Evolutionary conservation across 2,888 invertebrate genomes (phyloP).

Genomic region (Bembecia ichneumoniformis): DNA sequence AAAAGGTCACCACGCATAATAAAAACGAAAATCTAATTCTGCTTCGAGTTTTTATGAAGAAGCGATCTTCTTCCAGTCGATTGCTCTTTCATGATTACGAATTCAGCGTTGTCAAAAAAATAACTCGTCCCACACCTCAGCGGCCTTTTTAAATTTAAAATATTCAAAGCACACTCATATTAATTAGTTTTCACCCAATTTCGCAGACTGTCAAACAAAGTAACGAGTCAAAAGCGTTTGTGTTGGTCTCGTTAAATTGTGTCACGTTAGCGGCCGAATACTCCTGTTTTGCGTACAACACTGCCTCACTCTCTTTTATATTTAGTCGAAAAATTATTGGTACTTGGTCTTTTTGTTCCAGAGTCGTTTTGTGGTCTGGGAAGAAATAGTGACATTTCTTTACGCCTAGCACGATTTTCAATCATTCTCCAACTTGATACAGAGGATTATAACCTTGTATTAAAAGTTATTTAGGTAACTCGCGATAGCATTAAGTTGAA

Average conservation of each 20-base stretch:
- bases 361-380: too few species aligned
- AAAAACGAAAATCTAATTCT: constrained; percentile 1
- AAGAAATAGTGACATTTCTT: too few species aligned
- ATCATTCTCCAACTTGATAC: too few species aligned
- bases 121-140: constrained; percentile 17
- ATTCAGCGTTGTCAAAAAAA: constrained; percentile 21
- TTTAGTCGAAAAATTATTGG: too few species aligned
- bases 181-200: constrained; percentile 55
- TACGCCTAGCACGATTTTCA: too few species aligned
- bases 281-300: not conserved
- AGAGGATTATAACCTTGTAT: too few species aligned
- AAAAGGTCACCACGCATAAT: too few species aligned
- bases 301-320: not conserved
- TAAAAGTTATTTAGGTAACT: too few species aligned
- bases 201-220: constrained; percentile 46
- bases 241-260: constrained; percentile 19
- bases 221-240: constrained; percentile 36
- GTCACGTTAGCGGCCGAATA: not conserved
- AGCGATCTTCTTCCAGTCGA: not conserved
- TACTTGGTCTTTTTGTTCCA: too few species aligned
- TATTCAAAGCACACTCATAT: constrained; percentile 23
- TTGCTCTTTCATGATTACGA: not conserved
- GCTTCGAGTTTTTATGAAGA: too few species aligned
- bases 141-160: constrained; percentile 13
- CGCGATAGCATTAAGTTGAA: too few species aligned